Evolutionary conservation across 2,888 invertebrate genomes (phyloP), one percentile per base, ranked within the genome.

Genomic region (Hypselothyrea guttata): DNA sequence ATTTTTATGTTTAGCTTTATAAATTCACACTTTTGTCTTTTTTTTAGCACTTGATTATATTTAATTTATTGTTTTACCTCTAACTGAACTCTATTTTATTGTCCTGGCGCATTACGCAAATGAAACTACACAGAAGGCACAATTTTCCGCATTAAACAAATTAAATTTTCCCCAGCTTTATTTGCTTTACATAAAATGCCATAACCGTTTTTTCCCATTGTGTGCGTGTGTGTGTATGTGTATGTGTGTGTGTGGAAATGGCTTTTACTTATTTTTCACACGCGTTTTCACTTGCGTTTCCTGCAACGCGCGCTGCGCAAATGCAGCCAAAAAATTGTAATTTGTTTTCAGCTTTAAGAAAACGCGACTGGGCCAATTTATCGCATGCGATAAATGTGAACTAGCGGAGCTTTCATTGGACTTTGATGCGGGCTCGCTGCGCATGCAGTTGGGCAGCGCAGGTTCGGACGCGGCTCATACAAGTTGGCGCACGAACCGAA

Each of bases 221-320:
- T n/a, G n/a, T n/a, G n/a, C n/a, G n/a, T n/a, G n/a, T n/a, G 52
- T 44, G 46, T 15, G 69, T 41, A 42, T 13, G 27, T 28, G 42
- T 13, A 15, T 28, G 42, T 28, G 28, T 7, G 8, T 1, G 4
- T 44, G 51, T 40, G 40, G 71, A 57, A 74, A 58, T 57, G 46
- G 54, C 61, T 61, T n/a, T 51, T 22, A 22, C 22, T 40, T 61
- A 22, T 70, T 67, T 45, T 48, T 55, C 54, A 55, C 61, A 53
- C 66, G 60, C 78, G 74, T 82, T 67, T 61, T 37, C 40, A 73
- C 74, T 56, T 73, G 74, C 67, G 52, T 71, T 76, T 65, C 83
- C 75, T 82, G 85, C 83, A 86, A 82, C 75, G 69, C 69, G 73
- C 75, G 69, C 52, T 77, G 75, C 85, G 71, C 83, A 69, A 78